Conservation (phyloP, 2,797 vertebrate genomes). For the Tympanoctomys barrerae region DNA sequence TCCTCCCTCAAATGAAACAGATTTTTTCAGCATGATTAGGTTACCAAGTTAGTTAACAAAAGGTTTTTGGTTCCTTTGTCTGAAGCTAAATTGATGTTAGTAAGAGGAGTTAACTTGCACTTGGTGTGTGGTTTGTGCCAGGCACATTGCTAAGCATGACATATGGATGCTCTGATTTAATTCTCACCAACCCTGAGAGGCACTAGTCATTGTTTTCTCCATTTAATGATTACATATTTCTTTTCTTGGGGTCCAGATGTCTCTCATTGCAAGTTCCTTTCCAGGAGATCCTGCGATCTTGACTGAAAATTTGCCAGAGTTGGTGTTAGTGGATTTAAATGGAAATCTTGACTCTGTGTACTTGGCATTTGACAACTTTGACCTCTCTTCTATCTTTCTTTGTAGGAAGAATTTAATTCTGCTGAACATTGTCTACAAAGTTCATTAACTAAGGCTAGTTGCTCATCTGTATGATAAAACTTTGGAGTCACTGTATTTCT, state of each 20-base stretch:
- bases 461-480: not conserved
- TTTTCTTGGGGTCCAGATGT: not conserved
- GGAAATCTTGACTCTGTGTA: not conserved
- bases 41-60: not conserved
- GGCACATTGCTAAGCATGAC: not conserved
- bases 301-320: not conserved
- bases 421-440: not conserved
- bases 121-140: not conserved
- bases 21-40: not conserved
- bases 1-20: not conserved
- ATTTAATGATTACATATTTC: not conserved
- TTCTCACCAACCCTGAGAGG: not conserved
- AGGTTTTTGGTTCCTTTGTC: not conserved
- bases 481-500: not conserved
- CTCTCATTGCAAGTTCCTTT: not conserved
- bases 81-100: not conserved
- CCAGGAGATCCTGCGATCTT: not conserved
- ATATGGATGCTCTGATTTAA: not conserved
- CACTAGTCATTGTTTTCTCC: not conserved
- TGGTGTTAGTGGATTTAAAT: not conserved
- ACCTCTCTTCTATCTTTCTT: not conserved
- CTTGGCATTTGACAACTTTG: not conserved
- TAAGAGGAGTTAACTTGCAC: not conserved
- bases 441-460: not conserved
- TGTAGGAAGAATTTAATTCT: not conserved